Evolutionary conservation across 2,797 vertebrate species (phyloP), one percentile per base, ranked within the genome.

Genomic region (Coendou prehensilis): DNA sequence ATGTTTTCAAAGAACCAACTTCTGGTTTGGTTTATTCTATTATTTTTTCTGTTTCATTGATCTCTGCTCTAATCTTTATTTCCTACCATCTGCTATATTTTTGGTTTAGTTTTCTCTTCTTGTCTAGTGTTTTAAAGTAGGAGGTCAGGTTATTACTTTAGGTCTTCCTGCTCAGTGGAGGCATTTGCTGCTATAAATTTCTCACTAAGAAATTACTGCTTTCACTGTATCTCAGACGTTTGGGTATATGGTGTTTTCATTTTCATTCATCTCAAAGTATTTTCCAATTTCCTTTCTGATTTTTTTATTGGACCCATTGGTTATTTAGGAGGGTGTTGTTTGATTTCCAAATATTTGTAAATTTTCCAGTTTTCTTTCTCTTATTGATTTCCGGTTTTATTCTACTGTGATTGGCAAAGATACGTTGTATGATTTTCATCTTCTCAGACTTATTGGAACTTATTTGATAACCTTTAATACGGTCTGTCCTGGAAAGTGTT

Each of bases 301-400:
- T 80, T 80, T 91, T 17, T 75, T 92, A 45, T 86, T 83, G 83
- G 59, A 20, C n/a, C 41, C 20, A 22, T 45, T 93, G 52, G 15
- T 80, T 93, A 80, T 50, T 82, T 86, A 78, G 79, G 26, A 85
- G 45, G 33, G 2, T 75, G 7, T 67, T 83, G 10, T 81, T 93
- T 85, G 76, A 76, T 71, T 93, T 87, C 41, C 26, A n/a, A 41
- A 4, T 69, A 73, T 92, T 82, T 93, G n/a, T 86, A 30, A 86
- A 86, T 82, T 91, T 81, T 30, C 33, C 15, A 57, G 47, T 91
- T 96, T 80, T 71, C 56, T 63, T 93, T 83, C 0, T 61, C 61
- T 56, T 93, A 33, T 0, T 67, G 73, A 86, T 96, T 95, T 94
- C 83, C 79, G 69, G n/a, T 69, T 90, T 95, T 37, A 64, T 89